Evolutionary conservation across 2,113 vertebrate species (phyloP).

Genomic region (Pteropus alecto): DNA sequence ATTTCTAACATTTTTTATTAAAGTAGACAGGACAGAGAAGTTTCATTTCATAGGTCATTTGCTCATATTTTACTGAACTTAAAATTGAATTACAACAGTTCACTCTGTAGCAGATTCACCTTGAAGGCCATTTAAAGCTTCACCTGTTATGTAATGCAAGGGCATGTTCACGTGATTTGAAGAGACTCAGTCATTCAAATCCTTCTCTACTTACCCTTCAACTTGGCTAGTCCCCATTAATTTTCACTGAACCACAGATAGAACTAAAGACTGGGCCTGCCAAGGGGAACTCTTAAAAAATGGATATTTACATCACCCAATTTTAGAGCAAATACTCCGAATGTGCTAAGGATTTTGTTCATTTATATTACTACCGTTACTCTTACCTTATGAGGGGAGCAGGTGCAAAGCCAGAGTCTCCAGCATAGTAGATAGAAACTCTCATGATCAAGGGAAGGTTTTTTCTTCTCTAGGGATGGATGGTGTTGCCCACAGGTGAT

Average conservation of each 20-base stretch:
- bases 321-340: neutral
- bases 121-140: neutral
- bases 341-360: neutral
- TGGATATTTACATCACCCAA: neutral
- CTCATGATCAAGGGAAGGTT: accelerated
- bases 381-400: neutral
- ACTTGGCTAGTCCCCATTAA: neutral
- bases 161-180: neutral
- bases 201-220: neutral
- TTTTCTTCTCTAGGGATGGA: neutral
- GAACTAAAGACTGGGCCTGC: neutral
- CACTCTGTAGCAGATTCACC: neutral
- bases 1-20: slow-evolving; percentile 36
- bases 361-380: neutral
- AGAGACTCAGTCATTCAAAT: neutral
- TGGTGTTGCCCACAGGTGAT: neutral
- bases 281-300: neutral
- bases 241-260: neutral
- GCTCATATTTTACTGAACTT: slow-evolving; percentile 35
- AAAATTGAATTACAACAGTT: slow-evolving; percentile 23
- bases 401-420: neutral
- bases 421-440: neutral
- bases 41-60: slow-evolving; percentile 55
- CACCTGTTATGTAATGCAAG: neutral
- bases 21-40: neutral